These are phyloP conservation scores for Ptilorrhoa leucosticta DNA, from an alignment of 2,113 vertebrate species.

Conservation along the genomic window DNA sequence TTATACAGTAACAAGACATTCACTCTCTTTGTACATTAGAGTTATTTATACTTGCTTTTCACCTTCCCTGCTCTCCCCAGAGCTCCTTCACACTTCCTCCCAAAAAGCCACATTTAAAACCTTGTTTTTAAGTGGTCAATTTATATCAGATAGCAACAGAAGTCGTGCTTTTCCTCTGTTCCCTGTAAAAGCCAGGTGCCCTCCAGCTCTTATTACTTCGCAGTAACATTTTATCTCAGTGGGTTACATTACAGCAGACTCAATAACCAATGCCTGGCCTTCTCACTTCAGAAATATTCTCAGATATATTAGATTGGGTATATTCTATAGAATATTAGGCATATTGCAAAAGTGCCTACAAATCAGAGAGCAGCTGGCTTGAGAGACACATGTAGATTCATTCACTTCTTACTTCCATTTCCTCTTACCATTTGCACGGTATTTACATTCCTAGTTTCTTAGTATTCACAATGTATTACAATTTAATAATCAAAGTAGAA, in stretches of 20 bases:
- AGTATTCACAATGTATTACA: neutral
- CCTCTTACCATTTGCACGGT: neutral
- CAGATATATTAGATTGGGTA: neutral
- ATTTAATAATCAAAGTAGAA: neutral
- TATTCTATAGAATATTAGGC: neutral
- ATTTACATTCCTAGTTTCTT: neutral
- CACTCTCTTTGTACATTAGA: neutral
- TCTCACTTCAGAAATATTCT: conserved; percentile 6
- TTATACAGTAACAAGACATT: neutral
- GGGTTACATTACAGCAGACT: conserved; percentile 14
- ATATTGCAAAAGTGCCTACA: conserved; percentile 11
- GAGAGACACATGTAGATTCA: neutral
- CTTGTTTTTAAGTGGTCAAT: conserved; percentile 6
- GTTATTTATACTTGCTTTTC: neutral
- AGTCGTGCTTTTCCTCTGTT: neutral
- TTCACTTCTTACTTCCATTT: neutral
- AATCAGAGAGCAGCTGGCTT: neutral
- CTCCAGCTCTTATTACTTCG: conserved; percentile 32
- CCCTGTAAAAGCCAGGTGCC: neutral
- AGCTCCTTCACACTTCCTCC: neutral
- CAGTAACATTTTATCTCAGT: conserved; percentile 24
- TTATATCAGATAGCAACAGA: neutral
- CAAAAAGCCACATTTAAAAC: neutral
- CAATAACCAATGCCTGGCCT: conserved; percentile 18
- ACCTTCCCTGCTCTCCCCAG: neutral